Evolutionary conservation across 2,113 vertebrate genomes (phyloP).

Genomic region (Amia ocellicauda): DNA sequence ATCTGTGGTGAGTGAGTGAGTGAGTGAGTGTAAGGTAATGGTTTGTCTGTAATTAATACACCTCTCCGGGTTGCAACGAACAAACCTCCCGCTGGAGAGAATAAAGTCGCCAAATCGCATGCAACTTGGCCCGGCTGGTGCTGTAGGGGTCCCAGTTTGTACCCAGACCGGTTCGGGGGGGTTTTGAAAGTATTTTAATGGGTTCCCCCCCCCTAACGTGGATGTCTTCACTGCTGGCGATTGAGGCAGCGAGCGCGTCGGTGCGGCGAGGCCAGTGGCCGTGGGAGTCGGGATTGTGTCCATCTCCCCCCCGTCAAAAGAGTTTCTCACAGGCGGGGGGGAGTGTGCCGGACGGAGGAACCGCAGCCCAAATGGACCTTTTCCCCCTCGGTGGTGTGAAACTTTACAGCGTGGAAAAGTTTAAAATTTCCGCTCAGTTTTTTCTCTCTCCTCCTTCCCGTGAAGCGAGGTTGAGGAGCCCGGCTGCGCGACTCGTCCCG

Average conservation of each 20-base stretch:
- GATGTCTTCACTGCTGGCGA: neutral
- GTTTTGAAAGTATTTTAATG: too few species aligned
- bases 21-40: slow-evolving; percentile 33
- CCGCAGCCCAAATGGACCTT: too few species aligned
- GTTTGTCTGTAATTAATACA: slow-evolving; percentile 44
- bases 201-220: too few species aligned
- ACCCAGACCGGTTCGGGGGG: too few species aligned
- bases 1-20: slow-evolving; percentile 29
- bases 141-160: neutral
- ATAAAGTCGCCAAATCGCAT: slow-evolving; percentile 35
- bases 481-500: too few species aligned
- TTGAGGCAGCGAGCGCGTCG: neutral
- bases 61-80: slow-evolving; percentile 32
- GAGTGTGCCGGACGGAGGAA: too few species aligned
- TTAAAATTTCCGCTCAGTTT: slow-evolving; percentile 22
- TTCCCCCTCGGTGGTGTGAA: neutral
- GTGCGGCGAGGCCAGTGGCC: slow-evolving; percentile 43
- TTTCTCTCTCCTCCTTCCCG: slow-evolving; percentile 15
- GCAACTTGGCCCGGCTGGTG: slow-evolving; percentile 33
- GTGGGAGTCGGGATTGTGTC: slow-evolving; percentile 34
- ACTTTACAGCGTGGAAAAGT: slow-evolving; percentile 7
- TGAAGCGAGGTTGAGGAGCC: neutral
- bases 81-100: slow-evolving; percentile 37
- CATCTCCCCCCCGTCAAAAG: neutral
- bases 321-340: too few species aligned